A percentile compares a stretch with the other conserved stretches of the same genome.
These are phyloP conservation scores for Sphenodon punctatus DNA, from an alignment of 2,797 vertebrate species.

Conservation along the genomic window DNA sequence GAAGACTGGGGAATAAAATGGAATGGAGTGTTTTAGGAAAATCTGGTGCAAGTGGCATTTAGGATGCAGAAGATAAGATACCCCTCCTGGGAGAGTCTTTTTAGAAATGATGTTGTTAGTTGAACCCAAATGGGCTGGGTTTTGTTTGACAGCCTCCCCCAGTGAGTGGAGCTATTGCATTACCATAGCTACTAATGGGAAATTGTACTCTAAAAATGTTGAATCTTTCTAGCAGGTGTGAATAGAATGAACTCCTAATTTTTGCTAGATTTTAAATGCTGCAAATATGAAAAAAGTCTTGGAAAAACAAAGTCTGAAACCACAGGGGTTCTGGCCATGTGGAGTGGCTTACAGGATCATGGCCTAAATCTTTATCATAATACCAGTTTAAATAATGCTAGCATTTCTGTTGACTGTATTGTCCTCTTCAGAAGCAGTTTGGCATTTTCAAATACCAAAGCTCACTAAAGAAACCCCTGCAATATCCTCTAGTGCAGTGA, in stretches of 20 bases:
- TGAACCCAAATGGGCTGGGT: background rate
- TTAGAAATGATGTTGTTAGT: background rate
- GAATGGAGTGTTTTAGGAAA: background rate
- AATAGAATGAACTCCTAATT: background rate
- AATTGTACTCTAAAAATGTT: background rate
- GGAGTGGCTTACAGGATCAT: background rate
- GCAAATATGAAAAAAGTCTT: background rate
- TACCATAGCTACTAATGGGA: background rate
- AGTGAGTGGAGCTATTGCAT: background rate
- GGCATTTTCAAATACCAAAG: background rate
- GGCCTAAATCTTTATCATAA: constrained; percentile 4
- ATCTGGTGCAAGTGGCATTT: background rate
- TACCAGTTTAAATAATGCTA: constrained; percentile 30
- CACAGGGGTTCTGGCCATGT: constrained; percentile 14
- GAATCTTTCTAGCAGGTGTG: accelerated
- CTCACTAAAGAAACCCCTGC: constrained; percentile 21
- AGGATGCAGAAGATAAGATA: background rate
- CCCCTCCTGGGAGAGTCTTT: background rate
- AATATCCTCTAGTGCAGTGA: constrained; percentile 32
- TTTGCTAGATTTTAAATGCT: background rate
- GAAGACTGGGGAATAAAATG: background rate
- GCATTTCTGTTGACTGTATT: constrained; percentile 5
- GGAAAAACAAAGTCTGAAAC: background rate
- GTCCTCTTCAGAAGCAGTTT: constrained; percentile 10
- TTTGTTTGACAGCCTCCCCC: background rate